Base-by-base conservation (phyloP, 2,888 invertebrate genomes). In the Watsonalla binaria region DNA sequence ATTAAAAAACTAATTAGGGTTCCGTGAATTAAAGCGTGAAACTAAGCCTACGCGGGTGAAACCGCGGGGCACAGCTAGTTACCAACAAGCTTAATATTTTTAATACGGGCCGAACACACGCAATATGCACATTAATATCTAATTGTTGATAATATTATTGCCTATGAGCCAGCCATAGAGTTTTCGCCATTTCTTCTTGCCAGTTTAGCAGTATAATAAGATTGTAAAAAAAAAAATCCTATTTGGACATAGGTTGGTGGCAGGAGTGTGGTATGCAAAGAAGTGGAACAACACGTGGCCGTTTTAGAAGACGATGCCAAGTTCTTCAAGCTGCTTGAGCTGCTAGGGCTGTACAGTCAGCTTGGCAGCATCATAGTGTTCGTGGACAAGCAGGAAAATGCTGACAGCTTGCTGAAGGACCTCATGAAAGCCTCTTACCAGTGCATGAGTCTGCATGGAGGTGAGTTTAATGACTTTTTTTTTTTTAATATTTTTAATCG, bases 351-450 rank as follows among this genome's bases (percentile, higher is more conserved):
- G 51, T 99, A 97, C 86, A 97, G 97, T 42, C 95, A 97, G 75
- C 92, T 95, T 72, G 99, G 99, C 48, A 97, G 97, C 77, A 96
- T 97, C 51, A 96, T 99, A 65, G 96, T 99, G 37, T 99, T 99
- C 83, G 99, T 99, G 8, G 99, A 99, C 78, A 99, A 99, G 76
- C 99, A 99, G 85, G 99, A 99, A 82, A 96, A 98, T 75, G 99
- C 99, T 0, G 99, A 99, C 78, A 96, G 96, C 35, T 86, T 98
- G 15, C 89, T 98, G 47, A 97, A 98, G 76, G 98, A 99, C 72
- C 92, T 99, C 1, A 97, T 99, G 96, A 98, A 96, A 81, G 97
- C 98, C 0, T 97, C 98, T 0, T 99, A 99, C 81, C 95, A 96
- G 11, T 99, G 99, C 78, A 95, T 99, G 95, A 97, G 99, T 54